Evolutionary conservation across 2,113 vertebrate species (phyloP).

Genomic region (Colius striatus): DNA sequence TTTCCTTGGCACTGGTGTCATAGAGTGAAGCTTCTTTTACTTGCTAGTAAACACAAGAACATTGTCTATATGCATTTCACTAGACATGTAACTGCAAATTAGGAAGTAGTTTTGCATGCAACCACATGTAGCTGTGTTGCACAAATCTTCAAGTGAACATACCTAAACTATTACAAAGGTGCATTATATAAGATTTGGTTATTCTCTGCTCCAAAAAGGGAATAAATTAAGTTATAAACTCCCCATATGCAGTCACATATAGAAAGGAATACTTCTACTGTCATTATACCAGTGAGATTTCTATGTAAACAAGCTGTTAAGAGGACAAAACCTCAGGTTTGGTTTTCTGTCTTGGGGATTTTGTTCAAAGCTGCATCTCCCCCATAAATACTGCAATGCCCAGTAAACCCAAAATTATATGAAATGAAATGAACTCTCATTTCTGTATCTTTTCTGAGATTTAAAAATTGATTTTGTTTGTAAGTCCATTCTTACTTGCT

Average conservation of each 20-base stretch:
- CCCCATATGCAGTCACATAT: neutral
- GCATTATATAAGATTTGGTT: neutral
- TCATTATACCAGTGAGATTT: neutral
- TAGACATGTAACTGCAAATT: neutral
- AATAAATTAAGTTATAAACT: neutral
- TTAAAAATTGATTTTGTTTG: conserved; percentile 17
- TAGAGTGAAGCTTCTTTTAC: neutral
- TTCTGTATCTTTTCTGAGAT: neutral
- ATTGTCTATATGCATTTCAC: neutral
- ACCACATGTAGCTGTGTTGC: neutral
- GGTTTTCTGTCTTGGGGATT: neutral
- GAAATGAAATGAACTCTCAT: neutral
- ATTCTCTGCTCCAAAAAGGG: neutral
- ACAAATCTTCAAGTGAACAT: neutral
- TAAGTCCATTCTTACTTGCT: neutral
- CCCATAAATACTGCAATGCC: neutral
- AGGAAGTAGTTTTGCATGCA: neutral
- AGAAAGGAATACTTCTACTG: neutral
- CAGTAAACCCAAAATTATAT: neutral
- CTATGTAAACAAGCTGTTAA: neutral
- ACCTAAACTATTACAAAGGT: neutral
- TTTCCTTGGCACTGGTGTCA: neutral
- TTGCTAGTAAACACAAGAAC: neutral
- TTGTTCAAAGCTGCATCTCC: neutral
- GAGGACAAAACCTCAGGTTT: neutral